phyloP scores from a whole-genome alignment of 2,797 vertebrate species.

The Ceryle rudis region DNA sequence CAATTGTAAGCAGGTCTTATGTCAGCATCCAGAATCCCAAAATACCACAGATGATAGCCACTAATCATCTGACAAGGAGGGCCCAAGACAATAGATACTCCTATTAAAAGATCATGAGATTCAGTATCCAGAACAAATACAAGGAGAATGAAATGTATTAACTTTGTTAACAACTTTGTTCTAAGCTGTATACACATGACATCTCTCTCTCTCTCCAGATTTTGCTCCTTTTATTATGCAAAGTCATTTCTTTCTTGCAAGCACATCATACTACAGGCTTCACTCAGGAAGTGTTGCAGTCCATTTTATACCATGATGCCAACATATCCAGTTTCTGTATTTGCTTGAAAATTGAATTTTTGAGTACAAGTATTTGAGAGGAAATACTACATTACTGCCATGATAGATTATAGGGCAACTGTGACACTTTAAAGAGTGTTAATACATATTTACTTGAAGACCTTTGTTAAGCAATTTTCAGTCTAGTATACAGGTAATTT shows the following conservation, averaged over 20 bases:
- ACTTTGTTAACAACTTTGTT: background rate
- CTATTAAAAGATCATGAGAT: background rate
- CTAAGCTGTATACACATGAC: background rate
- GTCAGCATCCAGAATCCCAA: background rate
- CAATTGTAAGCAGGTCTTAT: background rate
- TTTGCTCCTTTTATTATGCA: background rate
- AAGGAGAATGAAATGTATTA: background rate
- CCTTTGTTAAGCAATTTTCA: conserved; percentile 18
- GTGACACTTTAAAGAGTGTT: background rate
- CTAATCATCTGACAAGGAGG: background rate
- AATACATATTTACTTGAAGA: background rate
- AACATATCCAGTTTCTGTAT: background rate
- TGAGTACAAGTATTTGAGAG: background rate
- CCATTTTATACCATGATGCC: background rate
- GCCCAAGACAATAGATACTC: background rate
- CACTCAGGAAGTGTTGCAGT: background rate
- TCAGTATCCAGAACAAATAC: background rate
- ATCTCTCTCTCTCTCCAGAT: background rate
- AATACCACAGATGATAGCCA: background rate
- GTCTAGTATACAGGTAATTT: background rate
- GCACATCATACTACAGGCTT: background rate
- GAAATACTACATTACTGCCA: background rate
- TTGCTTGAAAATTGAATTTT: background rate
- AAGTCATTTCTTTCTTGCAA: too few species aligned
- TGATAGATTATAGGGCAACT: background rate